Conservation (phyloP, 2,113 vertebrate genomes). For the Bettongia penicillata region DNA sequence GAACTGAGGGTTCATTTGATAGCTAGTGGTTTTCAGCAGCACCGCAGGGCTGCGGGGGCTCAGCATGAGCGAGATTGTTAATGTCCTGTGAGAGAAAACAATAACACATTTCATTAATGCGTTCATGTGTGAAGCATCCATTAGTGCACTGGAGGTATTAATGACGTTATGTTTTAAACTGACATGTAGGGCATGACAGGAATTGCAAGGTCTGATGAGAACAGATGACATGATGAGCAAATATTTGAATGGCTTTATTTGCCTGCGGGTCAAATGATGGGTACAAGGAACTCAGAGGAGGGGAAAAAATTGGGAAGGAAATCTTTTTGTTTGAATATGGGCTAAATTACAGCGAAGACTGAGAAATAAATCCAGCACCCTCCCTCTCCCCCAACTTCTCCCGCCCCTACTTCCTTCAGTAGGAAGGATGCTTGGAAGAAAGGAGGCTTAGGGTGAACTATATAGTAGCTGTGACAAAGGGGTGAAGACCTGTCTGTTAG, state of each 20-base stretch:
- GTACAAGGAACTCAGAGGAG: constrained; percentile 42
- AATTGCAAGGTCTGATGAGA: constrained; percentile 88
- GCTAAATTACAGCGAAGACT: constrained; percentile 62
- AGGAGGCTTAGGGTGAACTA: not conserved
- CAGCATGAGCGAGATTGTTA: constrained; percentile 86
- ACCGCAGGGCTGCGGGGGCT: constrained; percentile 80
- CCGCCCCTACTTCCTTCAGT: not conserved
- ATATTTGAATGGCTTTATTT: constrained; percentile 90
- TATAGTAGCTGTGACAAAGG: not conserved
- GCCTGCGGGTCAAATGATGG: constrained; percentile 83
- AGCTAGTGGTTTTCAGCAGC: constrained; percentile 87
- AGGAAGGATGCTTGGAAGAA: not conserved
- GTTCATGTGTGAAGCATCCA: constrained; percentile 88
- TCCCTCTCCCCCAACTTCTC: not conserved
- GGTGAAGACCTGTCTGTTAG: not conserved
- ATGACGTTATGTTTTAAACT: constrained; percentile 89
- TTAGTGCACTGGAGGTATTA: constrained; percentile 88
- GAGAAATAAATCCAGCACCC: constrained; percentile 44
- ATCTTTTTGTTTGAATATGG: constrained; percentile 54
- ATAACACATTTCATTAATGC: constrained; percentile 91
- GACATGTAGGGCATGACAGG: constrained; percentile 88
- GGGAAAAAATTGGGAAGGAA: constrained; percentile 71
- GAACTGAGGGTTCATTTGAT: constrained; percentile 90
- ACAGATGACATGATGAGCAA: constrained; percentile 89
- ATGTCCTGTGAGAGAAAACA: constrained; percentile 90